These are phyloP conservation scores for Ormyrus labotus DNA, from an alignment of 2,888 invertebrate genomes.

Conservation along the genomic window DNA sequence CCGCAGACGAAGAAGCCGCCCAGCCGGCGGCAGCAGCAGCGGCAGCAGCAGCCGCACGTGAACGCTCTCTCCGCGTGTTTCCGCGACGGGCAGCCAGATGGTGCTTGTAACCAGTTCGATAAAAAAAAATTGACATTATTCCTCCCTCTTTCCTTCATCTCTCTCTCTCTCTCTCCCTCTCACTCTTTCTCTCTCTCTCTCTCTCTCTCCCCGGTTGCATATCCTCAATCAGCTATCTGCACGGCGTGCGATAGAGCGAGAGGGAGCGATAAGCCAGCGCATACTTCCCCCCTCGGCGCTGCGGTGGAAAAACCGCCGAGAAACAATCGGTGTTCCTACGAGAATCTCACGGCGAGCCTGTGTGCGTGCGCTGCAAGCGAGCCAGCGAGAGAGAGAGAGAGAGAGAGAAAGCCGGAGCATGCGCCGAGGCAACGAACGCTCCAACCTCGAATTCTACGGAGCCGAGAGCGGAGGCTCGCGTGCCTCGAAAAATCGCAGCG, in stretches of 20 bases:
- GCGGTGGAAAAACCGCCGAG: background rate
- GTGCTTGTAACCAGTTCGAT: conserved; percentile 49
- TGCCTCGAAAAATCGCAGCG: conserved; percentile 2
- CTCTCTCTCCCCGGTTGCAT: background rate
- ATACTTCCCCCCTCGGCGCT: background rate
- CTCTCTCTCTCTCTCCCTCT: conserved; percentile 1
- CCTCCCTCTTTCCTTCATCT: conserved; percentile 10
- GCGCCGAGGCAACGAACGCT: conserved; percentile 51
- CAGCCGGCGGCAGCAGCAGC: conserved; percentile 19
- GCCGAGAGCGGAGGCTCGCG: background rate
- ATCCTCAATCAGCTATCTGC: background rate
- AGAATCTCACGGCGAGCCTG: background rate
- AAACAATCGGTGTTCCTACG: background rate
- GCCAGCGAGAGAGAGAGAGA: conserved; percentile 4
- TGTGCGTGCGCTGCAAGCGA: background rate
- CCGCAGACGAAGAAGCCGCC: conserved; percentile 17
- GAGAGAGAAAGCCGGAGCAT: conserved; percentile 51
- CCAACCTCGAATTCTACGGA: conserved; percentile 52
- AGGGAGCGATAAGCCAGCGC: background rate
- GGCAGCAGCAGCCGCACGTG: conserved; percentile 43
- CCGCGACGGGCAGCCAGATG: conserved; percentile 53
- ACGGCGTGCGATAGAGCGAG: background rate
- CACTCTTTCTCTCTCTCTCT: background rate
- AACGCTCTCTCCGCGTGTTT: conserved; percentile 37
- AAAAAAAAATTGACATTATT: conserved; percentile 43